Base-by-base conservation (phyloP, 1,140 invertebrate species). In the Drosophila setifemur region DNA sequence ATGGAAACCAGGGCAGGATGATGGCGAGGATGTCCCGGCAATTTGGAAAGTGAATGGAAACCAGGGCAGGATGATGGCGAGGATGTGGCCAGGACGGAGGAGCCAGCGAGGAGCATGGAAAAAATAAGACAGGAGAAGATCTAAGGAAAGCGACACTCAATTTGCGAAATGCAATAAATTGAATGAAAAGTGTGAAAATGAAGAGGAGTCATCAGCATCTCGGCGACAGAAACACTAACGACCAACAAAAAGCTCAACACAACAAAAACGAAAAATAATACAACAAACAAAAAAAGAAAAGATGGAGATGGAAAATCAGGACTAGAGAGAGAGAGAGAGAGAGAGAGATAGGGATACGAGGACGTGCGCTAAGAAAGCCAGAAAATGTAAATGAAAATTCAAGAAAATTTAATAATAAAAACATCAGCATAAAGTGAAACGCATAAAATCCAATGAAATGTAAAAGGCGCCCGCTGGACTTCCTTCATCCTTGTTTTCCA, bases 171-270 rank as follows among this genome's bases (percentile, higher is more conserved):
- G 75, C 82, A 73, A 85, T 85, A 85, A 85, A 85, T 85, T 86
- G 81, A 85, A 85, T 85, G 79, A 85, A 85, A 85, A 86, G 79
- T 85, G 79, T 86, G 79, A 86, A 85, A 85, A 85, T 86, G 79
- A 85, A 85, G 79, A 72, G 79, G 66, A 85, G 71, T 79, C 79
- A 79, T 79, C 79, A 81, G 58, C 58, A 70, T 39, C n/a, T n/a
- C 53, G 44, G 53, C 55, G 45, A 21, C 52, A 72, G n/a, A n/a
- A n/a, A 61, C 39, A 70, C 54, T 71, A 61, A 72, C 69, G 60
- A 64, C 60, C 57, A 64, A 42, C n/a, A n/a, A n/a, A n/a, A n/a
- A n/a, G n/a, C n/a, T n/a, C n/a, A n/a, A n/a, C n/a, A n/a, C n/a
- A n/a, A n/a, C n/a, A n/a, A n/a, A n/a, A n/a, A n/a, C n/a, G n/a